A percentile compares a stretch with the other conserved stretches of the same genome.
phyloP scores from a whole-genome alignment of 2,113 vertebrate genomes.

The Abramis brama region DNA sequence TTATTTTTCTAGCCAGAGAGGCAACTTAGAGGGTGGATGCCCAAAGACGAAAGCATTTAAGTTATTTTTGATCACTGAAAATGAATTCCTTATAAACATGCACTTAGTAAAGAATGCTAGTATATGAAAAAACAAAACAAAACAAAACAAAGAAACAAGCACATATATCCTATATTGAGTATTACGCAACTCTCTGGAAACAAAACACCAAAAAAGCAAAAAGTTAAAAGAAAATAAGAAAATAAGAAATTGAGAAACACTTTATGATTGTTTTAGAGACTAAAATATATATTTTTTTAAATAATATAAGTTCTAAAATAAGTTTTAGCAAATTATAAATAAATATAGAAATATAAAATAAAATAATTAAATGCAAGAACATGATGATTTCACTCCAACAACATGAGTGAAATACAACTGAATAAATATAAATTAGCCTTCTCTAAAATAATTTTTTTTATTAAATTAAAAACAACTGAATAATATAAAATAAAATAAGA shows the following conservation, averaged over 20 bases:
- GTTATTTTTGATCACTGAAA: conserved; percentile 3
- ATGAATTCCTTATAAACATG: background rate
- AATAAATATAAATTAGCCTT: background rate
- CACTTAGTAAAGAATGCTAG: background rate
- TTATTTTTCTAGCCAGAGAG: conserved; percentile 26
- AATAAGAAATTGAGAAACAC: no score
- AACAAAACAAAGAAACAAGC: background rate
- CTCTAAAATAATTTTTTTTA: background rate
- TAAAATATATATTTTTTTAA: background rate
- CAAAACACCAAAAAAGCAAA: no score
- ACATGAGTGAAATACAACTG: background rate
- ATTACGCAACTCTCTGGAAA: no score
- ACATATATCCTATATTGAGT: background rate
- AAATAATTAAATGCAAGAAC: background rate
- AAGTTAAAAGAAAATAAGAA: no score
- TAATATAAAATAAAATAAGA: background rate
- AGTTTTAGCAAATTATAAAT: background rate
- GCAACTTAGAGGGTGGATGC: conserved; percentile 23
- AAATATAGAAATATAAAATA: background rate
- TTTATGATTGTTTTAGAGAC: background rate
- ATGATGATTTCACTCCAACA: background rate
- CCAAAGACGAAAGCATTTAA: conserved; percentile 35
- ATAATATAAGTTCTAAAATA: background rate
- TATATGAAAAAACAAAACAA: background rate
- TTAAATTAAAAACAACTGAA: background rate